These are phyloP conservation scores for Microctonus aethiopoides DNA, from an alignment of 2,888 invertebrate genomes.

Conservation along the genomic window DNA sequence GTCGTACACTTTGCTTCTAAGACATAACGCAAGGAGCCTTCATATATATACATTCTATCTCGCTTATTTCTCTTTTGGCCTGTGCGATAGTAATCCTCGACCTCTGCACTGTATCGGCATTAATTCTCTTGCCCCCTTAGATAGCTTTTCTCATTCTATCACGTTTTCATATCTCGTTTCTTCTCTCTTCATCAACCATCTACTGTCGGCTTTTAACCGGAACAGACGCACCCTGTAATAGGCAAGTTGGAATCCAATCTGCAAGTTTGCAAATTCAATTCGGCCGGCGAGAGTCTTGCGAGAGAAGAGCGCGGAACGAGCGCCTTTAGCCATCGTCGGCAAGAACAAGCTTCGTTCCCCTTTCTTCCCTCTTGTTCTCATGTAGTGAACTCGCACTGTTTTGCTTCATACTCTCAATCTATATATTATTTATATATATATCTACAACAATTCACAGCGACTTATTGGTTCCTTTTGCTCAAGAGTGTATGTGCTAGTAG, in stretches of 20 bases:
- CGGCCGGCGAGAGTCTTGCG: slow-evolving; percentile 57
- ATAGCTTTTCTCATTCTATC: slow-evolving; percentile 6
- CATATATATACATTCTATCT: not conserved
- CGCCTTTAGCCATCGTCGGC: slow-evolving; percentile 28
- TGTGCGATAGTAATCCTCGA: slow-evolving; percentile 60
- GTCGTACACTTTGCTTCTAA: slow-evolving; percentile 33
- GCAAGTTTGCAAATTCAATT: slow-evolving; percentile 68
- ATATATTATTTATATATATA: too few relatives aligned
- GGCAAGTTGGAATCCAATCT: slow-evolving; percentile 68
- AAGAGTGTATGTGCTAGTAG: too few relatives aligned
- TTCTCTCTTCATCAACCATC: slow-evolving; percentile 12
- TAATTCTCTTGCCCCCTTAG: slow-evolving; percentile 62
- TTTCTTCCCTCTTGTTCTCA: slow-evolving; percentile 4
- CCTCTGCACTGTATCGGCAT: slow-evolving; percentile 65
- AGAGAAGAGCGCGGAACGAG: slow-evolving; percentile 26
- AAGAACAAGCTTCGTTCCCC: slow-evolving; percentile 8
- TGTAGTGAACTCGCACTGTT: not conserved
- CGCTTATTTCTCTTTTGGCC: slow-evolving; percentile 27
- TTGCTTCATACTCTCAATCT: not conserved
- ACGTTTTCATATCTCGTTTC: slow-evolving; percentile 22
- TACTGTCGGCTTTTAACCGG: slow-evolving; percentile 64
- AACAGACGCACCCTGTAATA: slow-evolving; percentile 68
- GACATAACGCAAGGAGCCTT: slow-evolving; percentile 36
- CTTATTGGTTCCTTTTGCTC: not conserved
- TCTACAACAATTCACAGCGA: not conserved